Evolutionary conservation across 2,797 vertebrate species (phyloP), one percentile per base, ranked within the genome.

Genomic region (Poeciliopsis presidionis): DNA sequence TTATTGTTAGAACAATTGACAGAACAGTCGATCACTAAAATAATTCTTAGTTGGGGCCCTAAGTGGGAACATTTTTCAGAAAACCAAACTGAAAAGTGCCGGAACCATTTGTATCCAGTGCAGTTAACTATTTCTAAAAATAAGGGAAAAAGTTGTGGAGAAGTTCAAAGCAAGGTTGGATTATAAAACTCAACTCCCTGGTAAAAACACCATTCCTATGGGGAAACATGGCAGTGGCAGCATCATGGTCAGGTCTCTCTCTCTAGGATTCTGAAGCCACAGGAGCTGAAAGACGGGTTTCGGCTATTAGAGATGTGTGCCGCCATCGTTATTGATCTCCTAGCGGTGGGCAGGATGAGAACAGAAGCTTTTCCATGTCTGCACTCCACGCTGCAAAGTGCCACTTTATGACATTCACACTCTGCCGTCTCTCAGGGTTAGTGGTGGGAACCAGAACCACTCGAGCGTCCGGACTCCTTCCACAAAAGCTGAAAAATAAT

Each of bases 341-440:
- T 78, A 69, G 83, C 75, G 53, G 88, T 78, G 76, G 67, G 89
- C 55, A 86, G 79, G 87, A 92, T 81, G 90, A 91, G 87, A 92
- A 92, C 92, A 92, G 91, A 92, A 92, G 91, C 92, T 87, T 94
- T 91, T 94, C 85, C 89, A 82, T 93, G 94, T 94, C 90, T 72
- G 84, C 90, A 87, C 90, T 90, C 90, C 72, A 69, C 82, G 55
- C 86, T 80, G 88, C 82, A 77, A 93, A 92, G 88, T 90, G 86
- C 79, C 90, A 90, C 92, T 92, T 88, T 86, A 80, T 90, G 89
- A 86, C 89, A 86, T 91, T 92, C 88, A 81, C 91, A 88, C 91
- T 86, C 77, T 43, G 77, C 11, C 4, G 61, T 85, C 87, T 91
- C 87, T 71, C 76, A 2, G 85, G 87, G 80, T 82, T 82, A 11